A percentile compares a stretch with the other conserved stretches of the same genome.
Evolutionary conservation across 2,797 vertebrate species (phyloP).

Genomic region (Peromyscus melanophrys): DNA sequence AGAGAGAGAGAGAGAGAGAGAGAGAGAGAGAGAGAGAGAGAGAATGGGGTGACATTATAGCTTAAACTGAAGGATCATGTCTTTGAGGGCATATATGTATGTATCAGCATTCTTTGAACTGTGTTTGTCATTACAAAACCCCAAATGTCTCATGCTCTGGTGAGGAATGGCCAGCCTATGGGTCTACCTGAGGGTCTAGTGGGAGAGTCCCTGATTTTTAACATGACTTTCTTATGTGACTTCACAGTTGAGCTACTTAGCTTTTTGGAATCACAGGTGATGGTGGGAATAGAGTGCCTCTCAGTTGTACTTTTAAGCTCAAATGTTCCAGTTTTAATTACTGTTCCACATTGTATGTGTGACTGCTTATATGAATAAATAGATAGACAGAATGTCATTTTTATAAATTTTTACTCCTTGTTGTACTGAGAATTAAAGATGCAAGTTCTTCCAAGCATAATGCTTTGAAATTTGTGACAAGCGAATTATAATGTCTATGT

Average conservation of each 20-base stretch:
- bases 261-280: neutral
- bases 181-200: neutral
- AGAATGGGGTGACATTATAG: neutral
- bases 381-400: neutral
- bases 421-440: constrained; percentile 1
- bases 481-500: neutral
- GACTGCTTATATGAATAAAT: neutral
- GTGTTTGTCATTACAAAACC: neutral
- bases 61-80: neutral
- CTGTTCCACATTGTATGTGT: neutral
- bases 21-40: too few species aligned
- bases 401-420: neutral
- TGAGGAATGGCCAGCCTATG: neutral
- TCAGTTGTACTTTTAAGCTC: constrained; percentile 17
- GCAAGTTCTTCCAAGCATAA: neutral
- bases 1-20: too few species aligned
- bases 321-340: neutral
- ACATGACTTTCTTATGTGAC: neutral
- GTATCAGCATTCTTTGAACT: neutral
- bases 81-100: neutral
- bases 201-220: neutral
- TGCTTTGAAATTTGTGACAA: neutral
- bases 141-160: neutral
- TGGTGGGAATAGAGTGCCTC: neutral
- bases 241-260: neutral